Evolutionary conservation across 2,797 vertebrate genomes (phyloP).

Genomic region (Melanotaenia boesemani): DNA sequence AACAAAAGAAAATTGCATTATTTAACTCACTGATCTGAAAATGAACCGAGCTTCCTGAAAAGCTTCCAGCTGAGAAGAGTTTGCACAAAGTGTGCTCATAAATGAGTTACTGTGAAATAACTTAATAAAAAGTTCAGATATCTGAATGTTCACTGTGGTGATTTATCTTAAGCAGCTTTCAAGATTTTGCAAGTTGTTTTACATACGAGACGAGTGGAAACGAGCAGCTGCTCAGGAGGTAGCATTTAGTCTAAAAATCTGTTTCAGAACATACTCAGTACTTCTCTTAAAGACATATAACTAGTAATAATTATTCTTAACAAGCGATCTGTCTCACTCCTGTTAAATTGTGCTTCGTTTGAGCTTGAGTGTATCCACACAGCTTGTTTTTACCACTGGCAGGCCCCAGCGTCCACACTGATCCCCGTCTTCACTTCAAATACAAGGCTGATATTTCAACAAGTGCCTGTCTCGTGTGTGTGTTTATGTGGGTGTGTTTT

Average conservation of each 20-base stretch:
- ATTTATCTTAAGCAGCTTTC: not conserved
- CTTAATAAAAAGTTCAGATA: not conserved
- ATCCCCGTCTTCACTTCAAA: conserved; percentile 3
- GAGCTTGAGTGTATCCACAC: conserved; percentile 36
- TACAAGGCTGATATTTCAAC: conserved; percentile 48
- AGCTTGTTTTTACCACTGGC: conserved; percentile 51
- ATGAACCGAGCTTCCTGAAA: not conserved
- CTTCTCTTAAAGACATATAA: not conserved
- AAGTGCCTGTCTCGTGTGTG: conserved; percentile 51
- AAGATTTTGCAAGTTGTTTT: conserved; percentile 8
- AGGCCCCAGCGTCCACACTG: conserved; percentile 46
- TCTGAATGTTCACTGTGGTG: not conserved
- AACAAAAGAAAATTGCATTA: not conserved
- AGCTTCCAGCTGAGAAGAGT: not conserved
- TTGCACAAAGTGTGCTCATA: not conserved
- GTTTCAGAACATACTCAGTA: not conserved
- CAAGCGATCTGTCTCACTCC: not conserved
- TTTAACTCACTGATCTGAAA: not conserved
- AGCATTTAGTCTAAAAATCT: not conserved
- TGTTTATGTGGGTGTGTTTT: not conserved
- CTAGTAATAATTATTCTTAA: not conserved
- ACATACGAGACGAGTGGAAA: not conserved
- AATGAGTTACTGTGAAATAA: not conserved
- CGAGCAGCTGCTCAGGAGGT: not conserved
- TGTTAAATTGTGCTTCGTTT: conserved; percentile 35